phyloP scores from a whole-genome alignment of 2,113 vertebrate genomes.

The Anhinga rufa region DNA sequence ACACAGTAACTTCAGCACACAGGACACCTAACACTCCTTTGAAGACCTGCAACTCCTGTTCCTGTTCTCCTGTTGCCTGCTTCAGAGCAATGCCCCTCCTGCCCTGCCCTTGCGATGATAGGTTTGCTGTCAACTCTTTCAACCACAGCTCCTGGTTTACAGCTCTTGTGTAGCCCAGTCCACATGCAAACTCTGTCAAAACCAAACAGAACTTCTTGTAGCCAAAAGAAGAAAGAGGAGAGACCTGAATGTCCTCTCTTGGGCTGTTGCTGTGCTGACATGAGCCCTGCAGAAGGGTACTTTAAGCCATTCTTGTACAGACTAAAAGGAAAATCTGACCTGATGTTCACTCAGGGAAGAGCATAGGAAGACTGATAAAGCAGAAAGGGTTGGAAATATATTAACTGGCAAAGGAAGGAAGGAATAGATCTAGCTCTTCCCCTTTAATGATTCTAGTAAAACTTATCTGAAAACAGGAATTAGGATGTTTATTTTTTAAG shows the following conservation, averaged over 20 bases:
- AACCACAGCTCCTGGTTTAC: background rate
- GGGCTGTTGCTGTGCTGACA: background rate
- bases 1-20: background rate
- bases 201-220: background rate
- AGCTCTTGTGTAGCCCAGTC: background rate
- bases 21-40: accelerated
- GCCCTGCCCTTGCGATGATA: background rate
- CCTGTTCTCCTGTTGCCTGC: background rate
- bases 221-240: background rate
- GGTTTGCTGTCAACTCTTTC: background rate
- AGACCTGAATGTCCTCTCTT: background rate
- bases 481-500: background rate
- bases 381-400: background rate
- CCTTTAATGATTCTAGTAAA: background rate
- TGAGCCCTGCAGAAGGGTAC: background rate
- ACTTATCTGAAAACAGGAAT: background rate
- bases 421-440: background rate
- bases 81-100: background rate
- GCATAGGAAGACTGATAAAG: background rate
- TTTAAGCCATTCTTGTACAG: background rate
- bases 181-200: background rate
- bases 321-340: background rate
- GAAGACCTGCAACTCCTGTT: background rate
- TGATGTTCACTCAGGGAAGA: background rate
- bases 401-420: background rate